Evolutionary conservation across 2,888 invertebrate genomes (phyloP).

Genomic region (Amphiduros pacificus): DNA sequence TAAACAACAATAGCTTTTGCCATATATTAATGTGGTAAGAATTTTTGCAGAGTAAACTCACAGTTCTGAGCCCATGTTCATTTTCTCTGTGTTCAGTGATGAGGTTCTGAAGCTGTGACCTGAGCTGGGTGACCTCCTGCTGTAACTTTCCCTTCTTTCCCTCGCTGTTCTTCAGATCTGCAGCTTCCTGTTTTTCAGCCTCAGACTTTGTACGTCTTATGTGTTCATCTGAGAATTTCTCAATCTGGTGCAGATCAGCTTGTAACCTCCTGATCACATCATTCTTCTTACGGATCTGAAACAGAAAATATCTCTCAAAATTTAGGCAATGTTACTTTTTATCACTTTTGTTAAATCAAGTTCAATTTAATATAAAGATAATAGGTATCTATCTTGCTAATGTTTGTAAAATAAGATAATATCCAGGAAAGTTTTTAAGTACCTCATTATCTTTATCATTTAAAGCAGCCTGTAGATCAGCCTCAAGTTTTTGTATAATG

Average conservation of each 20-base stretch:
- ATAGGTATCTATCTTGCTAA: no score
- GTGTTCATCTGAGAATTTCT: conserved; percentile 57
- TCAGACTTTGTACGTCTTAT: conserved; percentile 53
- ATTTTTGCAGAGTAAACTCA: no score
- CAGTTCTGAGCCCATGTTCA: conserved; percentile 54
- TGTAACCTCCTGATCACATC: conserved; percentile 55
- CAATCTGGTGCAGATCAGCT: conserved; percentile 55
- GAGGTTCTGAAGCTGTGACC: conserved; percentile 49
- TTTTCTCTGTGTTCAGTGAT: conserved; percentile 53
- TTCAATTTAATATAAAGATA: no score
- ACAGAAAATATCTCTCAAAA: background rate
- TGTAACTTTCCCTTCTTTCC: conserved; percentile 50
- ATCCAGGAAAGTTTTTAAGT: conserved; percentile 6
- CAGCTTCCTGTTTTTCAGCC: conserved; percentile 57
- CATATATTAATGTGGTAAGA: no score
- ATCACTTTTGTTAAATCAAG: no score
- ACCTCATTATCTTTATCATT: conserved; percentile 58
- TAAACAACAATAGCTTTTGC: no score
- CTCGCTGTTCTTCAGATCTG: conserved; percentile 57
- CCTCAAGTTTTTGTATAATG: conserved; percentile 54
- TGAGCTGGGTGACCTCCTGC: conserved; percentile 49
- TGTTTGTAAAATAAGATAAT: no score
- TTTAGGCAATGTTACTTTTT: no score
- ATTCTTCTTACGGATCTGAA: conserved; percentile 55
- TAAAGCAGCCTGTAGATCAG: conserved; percentile 49